Conservation (phyloP, 2,888 invertebrate species). For the Dryobotodes eremita region DNA sequence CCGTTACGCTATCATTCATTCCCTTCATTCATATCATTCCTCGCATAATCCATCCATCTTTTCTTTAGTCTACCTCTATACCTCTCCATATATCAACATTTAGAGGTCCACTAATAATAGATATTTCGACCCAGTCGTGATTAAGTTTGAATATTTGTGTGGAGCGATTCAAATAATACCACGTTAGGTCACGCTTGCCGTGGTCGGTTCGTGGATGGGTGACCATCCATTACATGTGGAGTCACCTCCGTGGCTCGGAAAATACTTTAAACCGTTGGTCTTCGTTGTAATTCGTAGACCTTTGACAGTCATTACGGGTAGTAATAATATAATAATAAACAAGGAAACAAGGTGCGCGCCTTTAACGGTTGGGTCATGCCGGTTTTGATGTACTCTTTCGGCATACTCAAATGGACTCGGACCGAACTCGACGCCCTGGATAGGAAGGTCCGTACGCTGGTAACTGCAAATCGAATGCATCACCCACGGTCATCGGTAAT, state of each 20-base stretch:
- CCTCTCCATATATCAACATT: not conserved
- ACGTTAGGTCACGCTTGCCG: not conserved
- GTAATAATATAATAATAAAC: too few relatives aligned
- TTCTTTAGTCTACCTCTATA: not conserved
- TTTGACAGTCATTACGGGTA: not conserved
- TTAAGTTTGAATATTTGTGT: not conserved
- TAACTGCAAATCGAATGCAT: too few relatives aligned
- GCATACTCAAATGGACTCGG: too few relatives aligned
- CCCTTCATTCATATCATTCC: not conserved
- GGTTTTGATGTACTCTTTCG: too few relatives aligned
- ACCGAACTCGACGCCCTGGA: too few relatives aligned
- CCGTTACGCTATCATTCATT: not conserved
- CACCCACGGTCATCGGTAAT: too few relatives aligned
- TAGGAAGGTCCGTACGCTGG: too few relatives aligned
- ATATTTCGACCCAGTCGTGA: not conserved
- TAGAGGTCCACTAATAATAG: not conserved
- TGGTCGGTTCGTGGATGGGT: too few relatives aligned
- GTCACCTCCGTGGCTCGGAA: not conserved
- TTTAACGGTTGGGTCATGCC: too few relatives aligned
- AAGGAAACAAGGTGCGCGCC: too few relatives aligned
- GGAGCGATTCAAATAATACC: too few relatives aligned
- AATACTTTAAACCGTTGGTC: not conserved
- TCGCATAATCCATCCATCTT: not conserved
- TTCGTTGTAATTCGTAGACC: not conserved
- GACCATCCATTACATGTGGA: not conserved